Conservation (phyloP, 2,113 vertebrate species). For the Apodemus sylvaticus region DNA sequence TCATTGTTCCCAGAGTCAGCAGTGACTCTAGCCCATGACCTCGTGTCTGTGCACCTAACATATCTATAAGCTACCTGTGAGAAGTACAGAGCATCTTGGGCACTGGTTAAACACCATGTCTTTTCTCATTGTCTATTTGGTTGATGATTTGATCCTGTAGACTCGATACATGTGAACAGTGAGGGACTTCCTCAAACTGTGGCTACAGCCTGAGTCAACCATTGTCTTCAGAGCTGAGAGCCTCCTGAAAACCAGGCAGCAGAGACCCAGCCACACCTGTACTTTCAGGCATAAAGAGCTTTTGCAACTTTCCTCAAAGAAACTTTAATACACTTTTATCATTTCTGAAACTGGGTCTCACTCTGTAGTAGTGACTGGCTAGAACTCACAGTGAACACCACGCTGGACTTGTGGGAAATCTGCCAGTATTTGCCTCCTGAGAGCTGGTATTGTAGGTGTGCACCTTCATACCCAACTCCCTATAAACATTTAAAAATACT, state of each 20-base stretch:
- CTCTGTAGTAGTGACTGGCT: neutral
- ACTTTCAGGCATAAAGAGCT: too few species aligned
- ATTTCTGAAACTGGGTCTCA: neutral
- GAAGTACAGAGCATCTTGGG: neutral
- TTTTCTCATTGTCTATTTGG: neutral
- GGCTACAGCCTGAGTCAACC: neutral
- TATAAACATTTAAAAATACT: neutral
- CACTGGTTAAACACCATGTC: rapidly evolving
- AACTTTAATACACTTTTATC: neutral
- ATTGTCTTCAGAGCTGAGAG: too few species aligned
- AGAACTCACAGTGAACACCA: neutral
- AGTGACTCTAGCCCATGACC: too few species aligned
- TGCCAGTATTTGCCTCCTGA: neutral
- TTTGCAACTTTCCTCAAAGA: neutral
- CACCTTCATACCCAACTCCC: too few species aligned
- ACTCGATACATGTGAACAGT: neutral
- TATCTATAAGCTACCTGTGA: neutral
- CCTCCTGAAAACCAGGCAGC: neutral
- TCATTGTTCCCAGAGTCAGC: neutral
- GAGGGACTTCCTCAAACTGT: neutral
- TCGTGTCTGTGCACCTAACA: too few species aligned
- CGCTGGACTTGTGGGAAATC: neutral
- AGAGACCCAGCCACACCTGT: neutral
- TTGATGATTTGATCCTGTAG: neutral
- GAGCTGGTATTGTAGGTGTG: neutral